Base-by-base conservation (phyloP, 2,113 vertebrate species). In the Onychostruthus taczanowskii region DNA sequence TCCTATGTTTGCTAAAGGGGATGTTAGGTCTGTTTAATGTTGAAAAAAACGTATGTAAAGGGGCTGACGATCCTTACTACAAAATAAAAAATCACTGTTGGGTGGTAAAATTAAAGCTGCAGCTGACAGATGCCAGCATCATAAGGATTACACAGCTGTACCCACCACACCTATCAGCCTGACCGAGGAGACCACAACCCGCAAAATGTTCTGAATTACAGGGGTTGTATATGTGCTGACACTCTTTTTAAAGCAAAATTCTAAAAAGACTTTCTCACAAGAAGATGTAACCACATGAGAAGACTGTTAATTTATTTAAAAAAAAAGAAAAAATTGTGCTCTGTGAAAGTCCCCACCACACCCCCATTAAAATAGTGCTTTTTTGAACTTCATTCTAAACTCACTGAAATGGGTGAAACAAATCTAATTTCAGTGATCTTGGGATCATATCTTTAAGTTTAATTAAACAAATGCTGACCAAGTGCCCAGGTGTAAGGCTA, bases 211-310 rank as follows among this genome's bases (percentile, higher is more conserved):
- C 67, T 82, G 61, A 93, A 85, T 93, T 89, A 90, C 50, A 83
- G 93, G 67, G 5, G 0, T 26, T 82, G 50, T 43, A 1, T 66
- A 67, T 46, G 17, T 70, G 84, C 63, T 83, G 78, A 55, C 46
- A 58, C 21, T 90, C 46, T 62, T 84, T 68, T 85, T 52, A 50
- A 62, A 27, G 21, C 33, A 62, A 66, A 53, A 77, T 83, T 77
- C 76, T 85, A 87, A 62, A 93, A 74, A 86, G 43, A 63, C 30
- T 50, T 94, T 76, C 89, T 91, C 74, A 67, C 59, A 80, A 84
- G 84, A 67, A 90, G 63, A 63, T 39, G 50, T 69, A 88, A 95
- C 95, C 94, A 88, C 93, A 89, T 95, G 53, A 96, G 64, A 92
- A 81, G 68, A 75, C 28, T 88, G 75, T 63, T 62, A 37, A 79